Evolutionary conservation across 64 coral and sea anemone genomes (phyloP).

Genomic region (Acropora tenuis): DNA sequence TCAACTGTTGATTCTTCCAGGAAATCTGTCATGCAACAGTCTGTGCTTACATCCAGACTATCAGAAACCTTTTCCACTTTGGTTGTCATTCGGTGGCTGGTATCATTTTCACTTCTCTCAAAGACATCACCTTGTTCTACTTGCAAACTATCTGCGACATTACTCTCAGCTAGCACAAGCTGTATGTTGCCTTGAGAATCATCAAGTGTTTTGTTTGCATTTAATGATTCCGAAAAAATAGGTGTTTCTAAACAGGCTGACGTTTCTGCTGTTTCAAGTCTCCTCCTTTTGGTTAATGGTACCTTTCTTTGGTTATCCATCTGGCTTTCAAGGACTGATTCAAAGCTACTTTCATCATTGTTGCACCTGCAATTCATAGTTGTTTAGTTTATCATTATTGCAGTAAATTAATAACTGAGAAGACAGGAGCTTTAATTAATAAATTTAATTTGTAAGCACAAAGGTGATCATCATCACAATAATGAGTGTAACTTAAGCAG

Average conservation of each 20-base stretch:
- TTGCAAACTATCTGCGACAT: slow-evolving; percentile 34
- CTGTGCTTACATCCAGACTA: not conserved
- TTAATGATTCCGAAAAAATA: slow-evolving; percentile 12
- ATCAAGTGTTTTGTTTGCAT: not conserved
- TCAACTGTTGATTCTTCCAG: not conserved
- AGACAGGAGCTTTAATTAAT: too few relatives aligned
- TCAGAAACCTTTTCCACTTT: slow-evolving; percentile 20
- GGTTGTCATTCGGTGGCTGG: not conserved
- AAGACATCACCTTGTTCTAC: not conserved
- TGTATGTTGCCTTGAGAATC: not conserved
- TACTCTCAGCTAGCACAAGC: not conserved
- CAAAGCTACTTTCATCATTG: not conserved
- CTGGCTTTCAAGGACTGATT: slow-evolving; percentile 3
- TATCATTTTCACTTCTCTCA: not conserved
- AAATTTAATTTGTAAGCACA: too few relatives aligned
- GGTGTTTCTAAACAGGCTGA: too few relatives aligned
- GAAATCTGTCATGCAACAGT: not conserved
- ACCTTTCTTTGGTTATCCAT: not conserved
- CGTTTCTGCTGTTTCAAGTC: not conserved
- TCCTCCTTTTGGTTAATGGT: slow-evolving; percentile 16
- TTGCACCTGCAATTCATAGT: not conserved
- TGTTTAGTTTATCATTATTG: too few relatives aligned
- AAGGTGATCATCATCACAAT: too few relatives aligned
- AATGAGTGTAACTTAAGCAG: too few relatives aligned
- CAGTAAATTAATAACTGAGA: not conserved